Conservation (phyloP, 1,140 invertebrate species). For the Laupala kohalensis region DNA sequence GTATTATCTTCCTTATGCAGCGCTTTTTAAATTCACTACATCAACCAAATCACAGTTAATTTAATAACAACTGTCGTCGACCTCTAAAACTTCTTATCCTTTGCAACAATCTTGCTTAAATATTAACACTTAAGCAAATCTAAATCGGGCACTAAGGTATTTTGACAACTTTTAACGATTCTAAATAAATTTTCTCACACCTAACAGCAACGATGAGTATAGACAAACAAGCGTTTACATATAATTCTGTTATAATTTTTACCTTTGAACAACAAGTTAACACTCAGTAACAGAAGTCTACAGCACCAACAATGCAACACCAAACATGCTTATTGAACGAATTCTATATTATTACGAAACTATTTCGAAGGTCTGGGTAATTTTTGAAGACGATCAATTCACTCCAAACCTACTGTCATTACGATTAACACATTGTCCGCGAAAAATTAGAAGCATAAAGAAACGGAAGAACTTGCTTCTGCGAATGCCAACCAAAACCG, state of each 20-base stretch:
- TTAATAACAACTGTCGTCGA: neutral
- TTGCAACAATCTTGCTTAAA: neutral
- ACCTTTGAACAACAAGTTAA: neutral
- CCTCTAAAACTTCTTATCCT: neutral
- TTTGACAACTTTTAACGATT: neutral
- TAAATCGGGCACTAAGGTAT: neutral
- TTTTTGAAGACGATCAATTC: neutral
- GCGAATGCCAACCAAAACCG: too few species aligned
- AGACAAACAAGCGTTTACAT: neutral
- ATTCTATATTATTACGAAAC: neutral
- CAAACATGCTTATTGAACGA: neutral
- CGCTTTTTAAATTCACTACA: neutral
- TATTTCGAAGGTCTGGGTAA: neutral
- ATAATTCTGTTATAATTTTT: neutral
- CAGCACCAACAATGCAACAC: neutral
- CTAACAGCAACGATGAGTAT: neutral
- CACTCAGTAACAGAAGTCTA: neutral
- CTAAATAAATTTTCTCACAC: neutral
- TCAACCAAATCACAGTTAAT: neutral
- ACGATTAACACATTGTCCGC: neutral
- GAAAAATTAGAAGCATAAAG: too few species aligned
- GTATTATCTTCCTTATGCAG: neutral
- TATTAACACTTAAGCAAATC: neutral
- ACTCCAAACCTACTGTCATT: neutral
- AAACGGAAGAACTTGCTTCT: too few species aligned